A percentile compares a stretch with the other conserved stretches of the same genome.
Evolutionary conservation across 1,140 invertebrate genomes (phyloP).

Genomic region (Periplaneta americana): DNA sequence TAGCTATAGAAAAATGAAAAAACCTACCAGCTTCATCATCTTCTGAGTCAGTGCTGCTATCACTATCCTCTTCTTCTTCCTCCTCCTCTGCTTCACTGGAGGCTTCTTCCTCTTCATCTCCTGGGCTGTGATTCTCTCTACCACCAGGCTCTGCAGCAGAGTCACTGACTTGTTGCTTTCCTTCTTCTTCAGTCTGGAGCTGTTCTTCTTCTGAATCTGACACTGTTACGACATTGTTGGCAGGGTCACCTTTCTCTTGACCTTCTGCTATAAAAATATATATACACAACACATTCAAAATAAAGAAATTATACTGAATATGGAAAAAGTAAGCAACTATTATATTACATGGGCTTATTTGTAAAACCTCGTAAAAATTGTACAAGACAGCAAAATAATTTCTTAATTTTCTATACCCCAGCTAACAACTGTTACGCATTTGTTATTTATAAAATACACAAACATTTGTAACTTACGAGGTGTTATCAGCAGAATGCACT

Average conservation of each 20-base stretch:
- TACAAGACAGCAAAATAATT: too few species aligned
- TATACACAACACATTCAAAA: too few species aligned
- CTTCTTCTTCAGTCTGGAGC: constrained; percentile 6
- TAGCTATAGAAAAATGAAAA: not conserved
- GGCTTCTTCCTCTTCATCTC: constrained; percentile 30
- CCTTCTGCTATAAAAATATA: not conserved
- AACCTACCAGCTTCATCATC: constrained; percentile 7
- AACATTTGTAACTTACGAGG: too few species aligned
- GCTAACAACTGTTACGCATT: too few species aligned
- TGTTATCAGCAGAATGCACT: too few species aligned
- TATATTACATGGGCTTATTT: too few species aligned
- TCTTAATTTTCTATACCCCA: too few species aligned
- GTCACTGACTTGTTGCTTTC: constrained; percentile 14
- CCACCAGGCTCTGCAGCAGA: not conserved
- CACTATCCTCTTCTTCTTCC: constrained; percentile 11
- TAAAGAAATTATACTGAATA: too few species aligned
- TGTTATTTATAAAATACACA: too few species aligned
- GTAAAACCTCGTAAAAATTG: too few species aligned
- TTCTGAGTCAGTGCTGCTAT: constrained; percentile 7
- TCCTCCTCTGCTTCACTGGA: constrained; percentile 27
- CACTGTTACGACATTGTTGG: constrained; percentile 7
- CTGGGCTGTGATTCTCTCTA: constrained; percentile 33
- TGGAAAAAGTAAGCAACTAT: too few species aligned
- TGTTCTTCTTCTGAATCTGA: constrained; percentile 14
- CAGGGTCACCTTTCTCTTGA: not conserved